A percentile compares a stretch with the other conserved stretches of the same genome.
These are phyloP conservation scores for Hippocampus guttulatus DNA, from an alignment of 2,113 vertebrate genomes.

Conservation along the genomic window DNA sequence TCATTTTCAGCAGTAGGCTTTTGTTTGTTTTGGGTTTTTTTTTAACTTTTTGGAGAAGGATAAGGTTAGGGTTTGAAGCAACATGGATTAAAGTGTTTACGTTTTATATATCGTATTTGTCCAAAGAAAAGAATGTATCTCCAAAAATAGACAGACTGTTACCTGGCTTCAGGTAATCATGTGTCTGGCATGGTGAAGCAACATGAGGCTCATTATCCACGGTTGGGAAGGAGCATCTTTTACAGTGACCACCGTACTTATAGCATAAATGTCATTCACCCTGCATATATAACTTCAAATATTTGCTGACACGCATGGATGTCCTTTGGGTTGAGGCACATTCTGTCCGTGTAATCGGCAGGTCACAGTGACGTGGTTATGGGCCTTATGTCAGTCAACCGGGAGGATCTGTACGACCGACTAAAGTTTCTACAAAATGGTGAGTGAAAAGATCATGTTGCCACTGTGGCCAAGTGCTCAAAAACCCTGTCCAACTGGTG, in stretches of 20 bases:
- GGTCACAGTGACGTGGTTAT: conserved; percentile 92
- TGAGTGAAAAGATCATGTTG: conserved; percentile 58
- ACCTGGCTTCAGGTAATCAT: no score
- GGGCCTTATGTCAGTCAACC: conserved; percentile 84
- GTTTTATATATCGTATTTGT: no score
- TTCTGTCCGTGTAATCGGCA: conserved; percentile 43
- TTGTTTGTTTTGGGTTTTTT: no score
- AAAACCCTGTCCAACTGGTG: not conserved
- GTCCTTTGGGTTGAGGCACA: not conserved
- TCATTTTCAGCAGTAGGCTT: not conserved
- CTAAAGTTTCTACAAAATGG: conserved; percentile 88
- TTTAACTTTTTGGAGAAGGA: no score
- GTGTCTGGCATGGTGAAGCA: no score
- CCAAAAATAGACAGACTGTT: no score
- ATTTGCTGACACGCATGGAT: not conserved
- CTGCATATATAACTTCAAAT: not conserved
- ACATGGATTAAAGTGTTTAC: no score
- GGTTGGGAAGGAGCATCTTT: not conserved
- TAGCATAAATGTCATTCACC: not conserved
- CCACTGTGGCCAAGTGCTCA: not conserved
- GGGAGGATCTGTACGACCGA: conserved; percentile 71
- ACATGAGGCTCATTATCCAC: no score
- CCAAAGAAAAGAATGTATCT: no score
- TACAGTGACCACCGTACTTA: not conserved
- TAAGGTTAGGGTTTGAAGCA: no score